Base-by-base conservation (phyloP, 1,140 invertebrate genomes). In the Neodiprion virginianus region DNA sequence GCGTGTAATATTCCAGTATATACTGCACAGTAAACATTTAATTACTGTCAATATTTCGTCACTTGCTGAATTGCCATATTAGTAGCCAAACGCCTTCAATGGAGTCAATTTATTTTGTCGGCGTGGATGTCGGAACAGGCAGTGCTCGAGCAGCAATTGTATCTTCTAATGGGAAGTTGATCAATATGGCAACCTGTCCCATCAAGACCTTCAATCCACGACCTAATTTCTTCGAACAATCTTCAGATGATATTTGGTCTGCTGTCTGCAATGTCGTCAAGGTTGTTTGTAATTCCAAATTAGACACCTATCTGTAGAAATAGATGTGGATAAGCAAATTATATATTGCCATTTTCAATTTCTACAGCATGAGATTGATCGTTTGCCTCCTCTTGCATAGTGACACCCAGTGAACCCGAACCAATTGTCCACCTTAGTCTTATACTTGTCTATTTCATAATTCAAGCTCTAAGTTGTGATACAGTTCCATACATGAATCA, bases 41-140 rank as follows among this genome's bases (percentile, higher is more conserved):
- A 21, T 21, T 21, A 21, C 17, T 21, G 17, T 21, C 17, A 21
- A 21, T 21, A 21, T 21, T 21, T 21, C 17, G 17, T 21, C 17
- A 21, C 17, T 21, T 21, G 17, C 17, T 21, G 17, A 21, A 21
- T 21, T 21, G 17, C 17, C 17, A 21, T 21, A 21, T 21, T 21
- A 21, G 17, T 21, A 21, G 50, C 50, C n/a, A n/a, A 10, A 53
- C 50, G 10, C n/a, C n/a, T 53, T 53, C 50, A n/a, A 53, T 53
- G 50, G 50, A 10, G 10, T 87, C 87, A 84, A 82, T 86, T 76
- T 94, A 92, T 84, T 97, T 95, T 87, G 91, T 98, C 82, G 97
- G 97, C 72, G 95, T 99, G 21, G 97, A 99, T 89, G 96, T 98
- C 23, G 97, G 97, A 40, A 97, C 96, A 8, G 94, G 93, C 53